Evolutionary conservation across 2,797 vertebrate species (phyloP).

Genomic region (Muscicapa striata): DNA sequence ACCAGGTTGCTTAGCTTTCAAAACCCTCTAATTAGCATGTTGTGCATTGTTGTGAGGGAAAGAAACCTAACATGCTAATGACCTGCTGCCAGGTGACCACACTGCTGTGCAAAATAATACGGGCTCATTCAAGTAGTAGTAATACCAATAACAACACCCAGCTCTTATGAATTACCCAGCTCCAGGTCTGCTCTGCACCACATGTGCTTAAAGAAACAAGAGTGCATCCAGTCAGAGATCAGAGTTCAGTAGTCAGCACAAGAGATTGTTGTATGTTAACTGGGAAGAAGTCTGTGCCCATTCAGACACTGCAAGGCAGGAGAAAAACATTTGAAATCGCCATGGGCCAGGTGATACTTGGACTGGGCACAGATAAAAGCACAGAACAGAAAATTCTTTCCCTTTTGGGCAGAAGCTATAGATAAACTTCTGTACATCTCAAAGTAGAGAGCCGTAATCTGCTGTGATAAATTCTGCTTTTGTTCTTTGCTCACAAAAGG

Average conservation of each 20-base stretch:
- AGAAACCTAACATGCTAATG: constrained; percentile 82
- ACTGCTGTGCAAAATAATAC: constrained; percentile 74
- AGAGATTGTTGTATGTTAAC: constrained; percentile 42
- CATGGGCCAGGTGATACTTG: neutral
- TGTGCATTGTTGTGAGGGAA: constrained; percentile 78
- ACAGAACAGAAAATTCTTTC: neutral
- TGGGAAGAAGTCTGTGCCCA: neutral
- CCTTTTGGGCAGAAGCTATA: neutral
- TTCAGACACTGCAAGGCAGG: neutral
- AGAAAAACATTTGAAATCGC: neutral
- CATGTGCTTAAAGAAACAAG: constrained; percentile 43
- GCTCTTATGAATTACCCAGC: constrained; percentile 62
- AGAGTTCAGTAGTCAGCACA: constrained; percentile 25
- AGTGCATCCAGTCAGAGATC: constrained; percentile 9
- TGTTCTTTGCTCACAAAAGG: neutral
- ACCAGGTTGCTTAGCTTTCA: constrained; percentile 85
- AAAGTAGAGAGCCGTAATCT: neutral
- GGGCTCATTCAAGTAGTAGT: constrained; percentile 62
- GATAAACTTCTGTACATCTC: neutral
- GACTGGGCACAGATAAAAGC: neutral
- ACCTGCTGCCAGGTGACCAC: constrained; percentile 80
- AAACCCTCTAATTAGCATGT: constrained; percentile 83
- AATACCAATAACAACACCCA: constrained; percentile 8
- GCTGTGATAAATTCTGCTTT: neutral
- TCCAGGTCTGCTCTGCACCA: constrained; percentile 27